Conservation (phyloP, 2,113 vertebrate species). For the Alectura lathami region DNA sequence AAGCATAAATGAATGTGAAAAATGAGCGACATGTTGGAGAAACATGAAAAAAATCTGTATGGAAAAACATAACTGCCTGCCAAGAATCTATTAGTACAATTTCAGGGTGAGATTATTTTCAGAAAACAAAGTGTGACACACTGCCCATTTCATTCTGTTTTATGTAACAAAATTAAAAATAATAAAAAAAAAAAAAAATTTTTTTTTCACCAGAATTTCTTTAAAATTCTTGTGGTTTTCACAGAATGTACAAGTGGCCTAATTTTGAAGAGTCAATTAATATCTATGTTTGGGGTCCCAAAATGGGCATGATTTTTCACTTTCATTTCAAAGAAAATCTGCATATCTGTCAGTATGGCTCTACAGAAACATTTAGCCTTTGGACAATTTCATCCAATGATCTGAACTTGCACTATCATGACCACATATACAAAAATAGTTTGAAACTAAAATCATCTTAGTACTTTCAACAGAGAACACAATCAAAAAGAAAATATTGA, state of each 20-base stretch:
- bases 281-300: background rate
- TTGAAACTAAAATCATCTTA: background rate
- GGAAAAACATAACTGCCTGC: background rate
- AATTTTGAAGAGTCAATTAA: background rate
- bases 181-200: background rate
- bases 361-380: background rate
- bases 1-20: slow-evolving; percentile 23
- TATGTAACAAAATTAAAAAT: background rate
- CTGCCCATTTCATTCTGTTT: background rate
- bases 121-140: background rate
- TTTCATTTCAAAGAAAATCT: background rate
- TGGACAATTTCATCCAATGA: background rate
- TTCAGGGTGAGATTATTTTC: slow-evolving; percentile 18
- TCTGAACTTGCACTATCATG: background rate
- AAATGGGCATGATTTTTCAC: background rate
- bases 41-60: background rate
- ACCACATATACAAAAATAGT: background rate
- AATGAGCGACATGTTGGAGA: slow-evolving; percentile 5
- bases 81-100: background rate
- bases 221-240: background rate
- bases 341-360: background rate
- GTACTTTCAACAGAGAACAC: background rate
- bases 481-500: background rate
- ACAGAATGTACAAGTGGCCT: background rate
- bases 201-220: background rate